Evolutionary conservation across 1,140 invertebrate genomes (phyloP).

Genomic region (Zaprionus lachaisei): DNA sequence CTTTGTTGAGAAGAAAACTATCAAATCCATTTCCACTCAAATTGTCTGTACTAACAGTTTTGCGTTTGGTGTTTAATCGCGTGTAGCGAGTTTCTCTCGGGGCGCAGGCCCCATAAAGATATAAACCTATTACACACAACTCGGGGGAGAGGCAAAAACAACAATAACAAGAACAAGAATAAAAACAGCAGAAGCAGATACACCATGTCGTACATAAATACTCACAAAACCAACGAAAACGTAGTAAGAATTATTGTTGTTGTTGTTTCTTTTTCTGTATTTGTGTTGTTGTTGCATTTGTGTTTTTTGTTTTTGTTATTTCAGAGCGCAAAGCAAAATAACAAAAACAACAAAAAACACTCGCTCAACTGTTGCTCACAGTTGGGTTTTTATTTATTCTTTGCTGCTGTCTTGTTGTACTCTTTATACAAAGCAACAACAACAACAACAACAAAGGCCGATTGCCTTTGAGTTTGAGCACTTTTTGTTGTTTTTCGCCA

Average conservation of each 20-base stretch:
- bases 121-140: conserved; percentile 64
- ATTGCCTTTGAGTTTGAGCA: conserved; percentile 22
- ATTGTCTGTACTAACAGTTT: conserved; percentile 51
- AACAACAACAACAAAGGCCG: conserved; percentile 14
- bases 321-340: conserved; percentile 35
- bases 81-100: conserved; percentile 36
- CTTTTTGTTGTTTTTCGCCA: neutral
- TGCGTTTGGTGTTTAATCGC: conserved; percentile 55
- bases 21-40: neutral
- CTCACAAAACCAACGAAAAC: conserved; percentile 40
- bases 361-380: conserved; percentile 58
- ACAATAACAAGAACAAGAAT: conserved; percentile 14
- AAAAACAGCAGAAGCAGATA: conserved; percentile 8
- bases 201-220: conserved; percentile 7
- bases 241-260: conserved; percentile 29
- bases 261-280: conserved; percentile 1
- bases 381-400: conserved; percentile 55
- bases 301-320: conserved; percentile 15
- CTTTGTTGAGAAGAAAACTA: neutral
- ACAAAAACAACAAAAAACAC: neutral
- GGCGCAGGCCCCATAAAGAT: conserved; percentile 65
- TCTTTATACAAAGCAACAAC: conserved; percentile 22
- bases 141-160: conserved; percentile 25
- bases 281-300: conserved; percentile 3
- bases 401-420: conserved; percentile 33